Conservation (phyloP, 2,888 invertebrate species). For the Parnassius glacialis region DNA sequence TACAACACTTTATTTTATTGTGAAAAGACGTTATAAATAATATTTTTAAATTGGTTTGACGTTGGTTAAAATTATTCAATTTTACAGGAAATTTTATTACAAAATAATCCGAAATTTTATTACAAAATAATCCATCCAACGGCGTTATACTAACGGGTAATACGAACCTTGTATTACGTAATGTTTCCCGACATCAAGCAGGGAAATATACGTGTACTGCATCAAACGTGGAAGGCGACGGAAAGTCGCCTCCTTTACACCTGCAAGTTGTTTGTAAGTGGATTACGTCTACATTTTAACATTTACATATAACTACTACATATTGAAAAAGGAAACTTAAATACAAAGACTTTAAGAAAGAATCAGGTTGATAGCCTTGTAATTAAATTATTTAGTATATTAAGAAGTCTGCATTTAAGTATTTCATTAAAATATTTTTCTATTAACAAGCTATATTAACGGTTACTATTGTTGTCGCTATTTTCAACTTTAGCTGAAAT, state of each 20-base stretch:
- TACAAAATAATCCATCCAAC: constrained; percentile 90
- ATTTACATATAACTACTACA: too few relatives aligned
- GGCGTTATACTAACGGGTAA: constrained; percentile 92
- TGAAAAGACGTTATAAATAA: not conserved
- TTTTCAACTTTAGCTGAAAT: too few relatives aligned
- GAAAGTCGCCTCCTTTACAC: constrained; percentile 89
- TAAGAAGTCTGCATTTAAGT: too few relatives aligned
- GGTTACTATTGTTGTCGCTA: too few relatives aligned
- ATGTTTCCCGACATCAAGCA: constrained; percentile 89
- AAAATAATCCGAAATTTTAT: constrained; percentile 90
- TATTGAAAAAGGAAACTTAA: too few relatives aligned
- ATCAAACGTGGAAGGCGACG: constrained; percentile 95
- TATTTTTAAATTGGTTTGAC: not conserved
- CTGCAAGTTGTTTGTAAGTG: constrained; percentile 96
- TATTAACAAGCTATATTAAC: too few relatives aligned
- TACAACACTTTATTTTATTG: too few relatives aligned
- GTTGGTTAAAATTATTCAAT: not conserved
- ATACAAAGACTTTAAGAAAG: too few relatives aligned
- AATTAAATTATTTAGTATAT: too few relatives aligned
- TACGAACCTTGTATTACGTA: constrained; percentile 88
- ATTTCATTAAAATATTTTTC: too few relatives aligned
- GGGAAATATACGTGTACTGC: constrained; percentile 94
- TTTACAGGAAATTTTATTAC: constrained; percentile 87
- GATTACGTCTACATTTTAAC: constrained; percentile 16
- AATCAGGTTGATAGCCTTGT: too few relatives aligned